A percentile compares a stretch with the other conserved stretches of the same genome.
These are phyloP conservation scores for Notarius lentiginosus DNA, from an alignment of 2,113 vertebrate genomes.

Conservation along the genomic window DNA sequence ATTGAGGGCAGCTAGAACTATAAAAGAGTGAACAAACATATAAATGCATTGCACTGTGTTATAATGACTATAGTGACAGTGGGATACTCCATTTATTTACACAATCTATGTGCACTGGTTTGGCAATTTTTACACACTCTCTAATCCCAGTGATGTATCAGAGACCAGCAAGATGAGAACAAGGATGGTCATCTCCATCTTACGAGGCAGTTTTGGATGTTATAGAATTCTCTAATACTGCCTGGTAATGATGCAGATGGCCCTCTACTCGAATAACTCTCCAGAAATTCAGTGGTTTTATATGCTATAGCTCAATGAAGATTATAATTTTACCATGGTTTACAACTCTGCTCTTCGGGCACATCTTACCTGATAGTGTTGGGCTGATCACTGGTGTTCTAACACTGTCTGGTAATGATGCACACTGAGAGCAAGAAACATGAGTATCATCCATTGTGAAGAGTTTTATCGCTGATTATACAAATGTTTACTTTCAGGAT, in stretches of 20 bases:
- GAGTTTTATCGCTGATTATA: neutral
- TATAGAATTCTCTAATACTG: slow-evolving; percentile 86
- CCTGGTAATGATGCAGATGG: slow-evolving; percentile 92
- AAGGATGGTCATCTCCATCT: slow-evolving; percentile 80
- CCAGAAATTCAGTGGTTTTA: neutral
- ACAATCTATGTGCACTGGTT: neutral
- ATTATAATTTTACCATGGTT: neutral
- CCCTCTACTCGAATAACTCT: slow-evolving; percentile 66
- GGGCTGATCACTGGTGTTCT: slow-evolving; percentile 78
- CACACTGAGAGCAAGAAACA: slow-evolving; percentile 70
- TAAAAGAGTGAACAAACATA: slow-evolving; percentile 17
- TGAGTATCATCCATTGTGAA: neutral
- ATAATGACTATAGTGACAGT: neutral
- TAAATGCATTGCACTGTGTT: neutral
- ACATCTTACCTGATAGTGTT: slow-evolving; percentile 92
- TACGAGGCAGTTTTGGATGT: slow-evolving; percentile 93
- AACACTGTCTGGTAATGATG: slow-evolving; percentile 98
- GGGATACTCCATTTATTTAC: neutral
- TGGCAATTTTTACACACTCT: neutral
- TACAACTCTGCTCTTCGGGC: slow-evolving; percentile 74
- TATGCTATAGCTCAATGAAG: neutral
- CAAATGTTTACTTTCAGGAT: neutral
- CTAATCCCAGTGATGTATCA: neutral
- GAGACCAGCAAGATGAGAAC: neutral
- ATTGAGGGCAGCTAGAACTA: neutral